Conservation (phyloP, 2,113 vertebrate genomes). For the Tretioscincus oriximinensis region DNA sequence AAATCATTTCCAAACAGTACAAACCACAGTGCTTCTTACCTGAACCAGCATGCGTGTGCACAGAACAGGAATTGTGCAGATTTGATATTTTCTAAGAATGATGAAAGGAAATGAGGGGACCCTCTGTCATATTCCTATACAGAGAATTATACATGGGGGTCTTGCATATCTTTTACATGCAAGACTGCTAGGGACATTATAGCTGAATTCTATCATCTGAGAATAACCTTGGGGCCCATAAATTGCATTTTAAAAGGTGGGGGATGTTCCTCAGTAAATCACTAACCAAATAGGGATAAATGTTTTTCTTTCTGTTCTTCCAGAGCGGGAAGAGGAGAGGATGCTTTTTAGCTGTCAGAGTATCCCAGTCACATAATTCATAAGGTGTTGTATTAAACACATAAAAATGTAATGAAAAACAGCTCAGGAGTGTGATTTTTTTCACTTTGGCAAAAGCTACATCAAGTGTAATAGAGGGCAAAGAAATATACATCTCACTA, state of each 20-base stretch:
- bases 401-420: constrained; percentile 80
- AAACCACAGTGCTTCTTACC: background rate
- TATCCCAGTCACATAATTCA: constrained; percentile 74
- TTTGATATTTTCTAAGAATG: background rate
- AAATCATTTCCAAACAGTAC: background rate
- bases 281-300: constrained; percentile 69
- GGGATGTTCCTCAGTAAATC: constrained; percentile 70
- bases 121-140: background rate
- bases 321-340: constrained; percentile 71
- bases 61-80: background rate
- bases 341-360: constrained; percentile 81
- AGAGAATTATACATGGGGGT: background rate
- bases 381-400: constrained; percentile 80
- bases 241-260: constrained; percentile 28
- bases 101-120: background rate
- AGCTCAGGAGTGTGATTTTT: constrained; percentile 76
- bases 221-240: background rate
- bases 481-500: constrained; percentile 72
- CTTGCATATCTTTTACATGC: background rate
- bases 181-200: background rate
- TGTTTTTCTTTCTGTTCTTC: constrained; percentile 70
- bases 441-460: constrained; percentile 74
- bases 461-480: constrained; percentile 74
- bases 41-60: background rate
- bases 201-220: background rate